Base-by-base conservation (phyloP, 2,888 invertebrate genomes). In the Heliothis peltigera region DNA sequence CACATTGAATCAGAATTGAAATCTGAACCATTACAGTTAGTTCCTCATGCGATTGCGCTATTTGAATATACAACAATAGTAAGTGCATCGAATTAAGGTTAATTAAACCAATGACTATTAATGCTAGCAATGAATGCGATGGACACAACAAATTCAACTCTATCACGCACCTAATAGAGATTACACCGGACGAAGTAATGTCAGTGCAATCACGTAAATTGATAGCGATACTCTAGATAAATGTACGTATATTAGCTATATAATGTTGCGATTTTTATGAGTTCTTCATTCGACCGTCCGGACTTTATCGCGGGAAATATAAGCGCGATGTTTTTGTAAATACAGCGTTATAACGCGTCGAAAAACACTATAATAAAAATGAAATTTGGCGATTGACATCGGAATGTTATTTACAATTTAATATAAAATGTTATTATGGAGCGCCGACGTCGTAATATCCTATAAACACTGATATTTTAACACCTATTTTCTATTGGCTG, bases 1-100 rank as follows among this genome's bases (percentile, higher is more conserved):
- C 57, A 65, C 44, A 53, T 57, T 53, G 53, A 67, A 69, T 62
- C 55, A 47, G 62, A 66, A 80, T 78, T 77, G 63, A 80, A 84
- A 83, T 87, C 81, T 83, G 76, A 68, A 82, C 75, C 75, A 75
- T 63, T 67, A 70, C 58, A 67, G 46, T 77, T 61, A 67, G 70
- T 72, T 76, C 64, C 60, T 64, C 82, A 78, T 81, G 76, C 81
- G 77, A 86, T 84, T 83, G 84, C 70, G 62, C 84, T 79, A 84
- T 85, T 82, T 75, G 76, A 82, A 81, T 84, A 81, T 82, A 83
- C 78, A 68, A 86, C 84, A 84, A 85, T 85, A 79, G 83, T 86
- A 84, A 86, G 83, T 89, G 89, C 87, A 90, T 89, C 85, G 89
- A 91, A 92, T 92, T 90, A 91, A 89, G 88, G 90, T 88, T 92